phyloP scores from a whole-genome alignment of 53 echinoderm and acorn worm species.

The Echinarachnius parma region DNA sequence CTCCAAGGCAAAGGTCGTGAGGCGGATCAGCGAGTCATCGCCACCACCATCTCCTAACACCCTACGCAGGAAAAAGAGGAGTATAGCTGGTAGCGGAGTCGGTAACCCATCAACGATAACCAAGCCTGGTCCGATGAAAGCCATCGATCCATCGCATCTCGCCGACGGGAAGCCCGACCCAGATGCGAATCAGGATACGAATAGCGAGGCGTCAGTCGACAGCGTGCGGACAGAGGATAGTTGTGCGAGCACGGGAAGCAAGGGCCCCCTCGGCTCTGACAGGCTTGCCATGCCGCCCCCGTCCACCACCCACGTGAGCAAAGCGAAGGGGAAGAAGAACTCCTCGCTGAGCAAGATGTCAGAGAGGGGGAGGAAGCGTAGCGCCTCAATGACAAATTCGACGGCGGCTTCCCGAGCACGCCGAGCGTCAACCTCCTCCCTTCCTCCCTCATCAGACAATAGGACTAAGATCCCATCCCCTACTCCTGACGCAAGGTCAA shows the following conservation, averaged over 20 bases:
- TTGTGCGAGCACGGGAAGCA: neutral
- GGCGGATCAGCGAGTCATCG: conserved; percentile 27
- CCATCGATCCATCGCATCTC: conserved; percentile 10
- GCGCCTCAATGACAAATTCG: conserved; percentile 3
- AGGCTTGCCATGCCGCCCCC: conserved; percentile 75
- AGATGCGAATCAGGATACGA: conserved; percentile 1
- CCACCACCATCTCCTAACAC: conserved; percentile 29
- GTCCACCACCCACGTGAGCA: conserved; percentile 33
- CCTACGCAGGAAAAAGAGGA: conserved; percentile 4
- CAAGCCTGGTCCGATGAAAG: conserved; percentile 36
- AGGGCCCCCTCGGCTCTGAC: conserved; percentile 10
- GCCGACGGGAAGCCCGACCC: conserved; percentile 4
- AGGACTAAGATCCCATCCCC: conserved; percentile 5
- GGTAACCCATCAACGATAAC: too few relatives aligned
- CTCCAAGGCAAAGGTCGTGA: conserved; percentile 42
- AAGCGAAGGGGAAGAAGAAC: conserved; percentile 29
- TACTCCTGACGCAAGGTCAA: neutral
- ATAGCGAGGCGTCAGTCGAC: conserved; percentile 29
- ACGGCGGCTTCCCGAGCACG: neutral
- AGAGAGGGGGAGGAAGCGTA: conserved; percentile 29
- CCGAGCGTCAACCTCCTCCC: conserved; percentile 31
- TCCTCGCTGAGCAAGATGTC: conserved; percentile 29
- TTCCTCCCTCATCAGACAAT: conserved; percentile 6
- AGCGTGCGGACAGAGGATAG: conserved; percentile 3
- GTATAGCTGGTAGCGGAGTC: neutral